Evolutionary conservation across 1,140 invertebrate species (phyloP), one percentile per base, ranked within the genome.

Genomic region (Drosophila azteca): DNA sequence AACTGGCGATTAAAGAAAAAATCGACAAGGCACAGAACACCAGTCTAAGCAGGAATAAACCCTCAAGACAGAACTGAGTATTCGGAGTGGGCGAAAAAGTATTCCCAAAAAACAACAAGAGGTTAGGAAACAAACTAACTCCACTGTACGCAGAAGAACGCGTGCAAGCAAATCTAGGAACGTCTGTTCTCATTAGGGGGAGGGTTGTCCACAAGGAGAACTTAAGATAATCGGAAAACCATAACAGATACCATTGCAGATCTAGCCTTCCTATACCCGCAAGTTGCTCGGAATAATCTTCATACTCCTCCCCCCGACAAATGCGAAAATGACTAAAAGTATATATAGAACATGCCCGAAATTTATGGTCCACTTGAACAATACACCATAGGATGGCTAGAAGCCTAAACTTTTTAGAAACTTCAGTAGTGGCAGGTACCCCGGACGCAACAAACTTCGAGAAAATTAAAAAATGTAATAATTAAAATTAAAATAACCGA

Each of bases 401-500:
- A 35, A 35, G 31, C 31, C 31, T 35, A 35, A 9, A 35, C 9
- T 35, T 35, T 9, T 11, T 53, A 7, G 49, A 55, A 2, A n/a
- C 35, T 67, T 2, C 60, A 24, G 22, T 65, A 3, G 52, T 57
- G 15, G 55, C 64, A 6, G 55, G 26, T 11, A 60, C 64, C 11
- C 55, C 55, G 0, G 55, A 67, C 6, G 55, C 55, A 2, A 20
- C 20, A 11, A 43, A 46, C 55, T 17, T 58, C n/a, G 26, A 48
- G 31, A n/a, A n/a, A n/a, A n/a, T n/a, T n/a, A n/a, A n/a, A n/a
- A n/a, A n/a, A n/a, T n/a, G n/a, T n/a, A n/a, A n/a, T n/a, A n/a
- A n/a, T n/a, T n/a, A 49, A 6, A 49, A 59, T 59, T 2, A 48
- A 26, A 48, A 6, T 59, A 29, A 31, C 43, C 11, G 44, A 64